Conservation (phyloP, 2,797 vertebrate species). For the Menidia menidia region DNA sequence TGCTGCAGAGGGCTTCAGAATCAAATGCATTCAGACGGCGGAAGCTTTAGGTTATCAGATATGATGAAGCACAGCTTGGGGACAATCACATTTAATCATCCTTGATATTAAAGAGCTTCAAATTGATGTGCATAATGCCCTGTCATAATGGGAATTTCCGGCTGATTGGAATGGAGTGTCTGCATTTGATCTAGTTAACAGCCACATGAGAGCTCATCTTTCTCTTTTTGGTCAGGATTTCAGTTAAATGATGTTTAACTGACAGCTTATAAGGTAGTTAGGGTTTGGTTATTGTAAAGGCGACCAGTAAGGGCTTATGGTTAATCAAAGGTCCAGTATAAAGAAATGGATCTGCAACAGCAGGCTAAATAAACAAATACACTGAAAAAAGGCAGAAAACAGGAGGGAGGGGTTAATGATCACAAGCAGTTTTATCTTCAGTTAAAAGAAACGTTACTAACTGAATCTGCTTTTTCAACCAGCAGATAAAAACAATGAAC, state of each 20-base stretch:
- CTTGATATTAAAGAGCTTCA: neutral
- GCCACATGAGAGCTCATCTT: neutral
- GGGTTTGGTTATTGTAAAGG: neutral
- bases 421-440: too few relatives aligned
- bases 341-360: neutral
- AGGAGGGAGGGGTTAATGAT: neutral
- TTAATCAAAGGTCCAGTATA: neutral
- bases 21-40: slow-evolving; percentile 11
- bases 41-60: slow-evolving; percentile 21
- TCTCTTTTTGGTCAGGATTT: neutral
- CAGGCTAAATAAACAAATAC: neutral
- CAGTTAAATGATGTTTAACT: neutral
- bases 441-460: neutral
- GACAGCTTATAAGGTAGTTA: neutral
- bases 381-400: too few relatives aligned
- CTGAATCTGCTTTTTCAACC: too few relatives aligned
- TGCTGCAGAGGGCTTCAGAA: slow-evolving; percentile 9
- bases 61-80: slow-evolving; percentile 1
- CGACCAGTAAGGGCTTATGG: neutral
- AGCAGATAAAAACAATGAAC: too few relatives aligned
- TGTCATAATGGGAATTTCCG: neutral
- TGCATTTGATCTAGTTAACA: slow-evolving; percentile 14
- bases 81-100: slow-evolving; percentile 5
- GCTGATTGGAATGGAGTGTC: neutral
- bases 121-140: neutral